Evolutionary conservation across 2,113 vertebrate species (phyloP), one percentile per base, ranked within the genome.

Genomic region (Muscicapa adusta): DNA sequence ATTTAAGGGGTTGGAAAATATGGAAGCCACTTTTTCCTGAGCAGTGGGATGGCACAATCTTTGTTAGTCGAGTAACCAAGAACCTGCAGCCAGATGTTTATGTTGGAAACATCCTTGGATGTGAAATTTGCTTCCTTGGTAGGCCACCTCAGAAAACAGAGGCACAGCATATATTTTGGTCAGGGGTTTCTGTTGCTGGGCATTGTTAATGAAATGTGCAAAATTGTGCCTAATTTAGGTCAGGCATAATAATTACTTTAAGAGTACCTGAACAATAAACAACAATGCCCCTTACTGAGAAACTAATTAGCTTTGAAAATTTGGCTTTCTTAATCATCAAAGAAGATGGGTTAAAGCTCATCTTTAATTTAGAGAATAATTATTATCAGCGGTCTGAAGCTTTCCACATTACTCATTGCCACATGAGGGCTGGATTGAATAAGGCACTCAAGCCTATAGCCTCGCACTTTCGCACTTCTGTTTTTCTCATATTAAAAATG

Each of bases 281-380:
- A 95, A 71, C 72, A 96, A 82, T 94, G 88, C 73, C 47, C 72
- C 40, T 81, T 83, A 83, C 79, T 73, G 88, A 94, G 85, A 94
- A 96, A 94, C 72, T 94, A 96, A 95, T 96, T 95, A 94, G 72
- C 92, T 91, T 78, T 90, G 51, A 91, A 93, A 94, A 79, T 60
- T 47, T 94, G 88, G 33, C 68, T 95, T 91, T 91, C 94, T 86
- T 92, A 92, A 60, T 96, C 93, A 95, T 94, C 93, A 96, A 74
- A 91, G 89, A 70, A 51, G 89, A 74, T 63, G 57, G 56, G 58
- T 58, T 94, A 73, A 83, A 91, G 75, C 91, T 90, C 72, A 85
- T 94, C 63, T 91, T 90, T 94, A 93, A 96, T 95, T 93, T 95
- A 88, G 68, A 53, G 75, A 74, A 91, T 95, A 93, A 80, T 91